A percentile compares a stretch with the other conserved stretches of the same genome.
These are phyloP conservation scores for Irena cyanogastra DNA, from an alignment of 2,113 vertebrate genomes.

Conservation along the genomic window DNA sequence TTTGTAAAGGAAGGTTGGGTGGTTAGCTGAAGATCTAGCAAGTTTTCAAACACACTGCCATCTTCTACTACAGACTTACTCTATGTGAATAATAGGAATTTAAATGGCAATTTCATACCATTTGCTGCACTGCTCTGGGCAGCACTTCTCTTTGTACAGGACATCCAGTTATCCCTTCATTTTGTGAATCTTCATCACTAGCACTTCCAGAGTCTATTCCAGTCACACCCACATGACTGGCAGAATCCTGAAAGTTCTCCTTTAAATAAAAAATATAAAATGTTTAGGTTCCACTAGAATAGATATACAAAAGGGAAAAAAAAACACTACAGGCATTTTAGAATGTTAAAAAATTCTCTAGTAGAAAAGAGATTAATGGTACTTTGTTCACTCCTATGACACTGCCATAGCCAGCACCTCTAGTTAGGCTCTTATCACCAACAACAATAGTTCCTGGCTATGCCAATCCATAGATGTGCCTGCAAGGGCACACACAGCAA, in stretches of 20 bases:
- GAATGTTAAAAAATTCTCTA: neutral
- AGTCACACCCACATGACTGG: constrained; percentile 68
- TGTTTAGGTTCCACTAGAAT: neutral
- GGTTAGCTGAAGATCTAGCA: neutral
- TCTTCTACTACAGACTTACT: neutral
- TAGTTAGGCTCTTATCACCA: neutral
- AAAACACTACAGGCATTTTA: neutral
- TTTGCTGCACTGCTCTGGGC: constrained; percentile 63
- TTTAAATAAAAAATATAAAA: neutral
- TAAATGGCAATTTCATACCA: constrained; percentile 53
- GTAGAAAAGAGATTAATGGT: neutral
- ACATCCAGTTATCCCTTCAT: constrained; percentile 58
- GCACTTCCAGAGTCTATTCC: constrained; percentile 80
- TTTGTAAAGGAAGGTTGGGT: neutral
- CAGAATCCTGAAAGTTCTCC: constrained; percentile 74
- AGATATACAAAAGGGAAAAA: neutral
- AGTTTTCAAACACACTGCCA: neutral
- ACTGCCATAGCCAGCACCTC: neutral
- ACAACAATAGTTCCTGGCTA: neutral
- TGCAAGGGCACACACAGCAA: neutral
- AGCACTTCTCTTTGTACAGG: constrained; percentile 46
- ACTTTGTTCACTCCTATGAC: neutral
- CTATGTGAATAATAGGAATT: neutral
- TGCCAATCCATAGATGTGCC: neutral
- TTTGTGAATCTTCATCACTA: constrained; percentile 78